phyloP scores from a whole-genome alignment of 2,113 vertebrate species.

The Catagonus wagneri region DNA sequence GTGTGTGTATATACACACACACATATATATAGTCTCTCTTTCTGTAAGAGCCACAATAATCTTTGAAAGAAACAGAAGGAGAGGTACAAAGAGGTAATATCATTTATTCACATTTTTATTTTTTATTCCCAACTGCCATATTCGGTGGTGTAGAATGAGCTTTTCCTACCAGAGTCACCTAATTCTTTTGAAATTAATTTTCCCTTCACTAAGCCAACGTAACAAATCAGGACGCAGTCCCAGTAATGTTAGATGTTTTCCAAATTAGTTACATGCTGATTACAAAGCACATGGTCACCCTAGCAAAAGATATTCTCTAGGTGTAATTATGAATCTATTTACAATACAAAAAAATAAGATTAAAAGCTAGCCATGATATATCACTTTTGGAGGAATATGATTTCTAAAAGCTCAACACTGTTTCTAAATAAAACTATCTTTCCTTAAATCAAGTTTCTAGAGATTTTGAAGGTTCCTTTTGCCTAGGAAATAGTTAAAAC shows the following conservation, averaged over 20 bases:
- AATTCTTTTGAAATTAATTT: conserved; percentile 13
- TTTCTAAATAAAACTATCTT: conserved; percentile 41
- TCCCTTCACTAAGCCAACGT: not conserved
- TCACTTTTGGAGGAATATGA: not conserved
- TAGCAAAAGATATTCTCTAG: not conserved
- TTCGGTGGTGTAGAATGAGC: not conserved
- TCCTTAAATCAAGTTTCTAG: conserved; percentile 25
- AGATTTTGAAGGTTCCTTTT: not conserved
- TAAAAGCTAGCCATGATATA: conserved; percentile 1
- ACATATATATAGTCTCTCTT: too few species aligned
- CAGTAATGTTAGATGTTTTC: not conserved
- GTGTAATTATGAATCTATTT: conserved; percentile 1
- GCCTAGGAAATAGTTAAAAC: not conserved
- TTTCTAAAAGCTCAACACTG: conserved; percentile 19
- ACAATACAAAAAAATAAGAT: not conserved
- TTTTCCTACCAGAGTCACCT: not conserved
- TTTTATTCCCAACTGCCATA: not conserved
- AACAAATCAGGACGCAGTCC: not conserved
- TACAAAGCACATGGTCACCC: not conserved
- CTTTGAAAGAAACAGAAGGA: not conserved
- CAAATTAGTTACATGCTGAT: not conserved
- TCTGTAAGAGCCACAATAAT: not conserved
- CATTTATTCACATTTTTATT: not conserved
- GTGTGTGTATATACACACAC: too few species aligned
- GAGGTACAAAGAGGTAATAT: not conserved